Evolutionary conservation across 1,140 invertebrate species (phyloP), one percentile per base, ranked within the genome.

Genomic region (Pantala flavescens): DNA sequence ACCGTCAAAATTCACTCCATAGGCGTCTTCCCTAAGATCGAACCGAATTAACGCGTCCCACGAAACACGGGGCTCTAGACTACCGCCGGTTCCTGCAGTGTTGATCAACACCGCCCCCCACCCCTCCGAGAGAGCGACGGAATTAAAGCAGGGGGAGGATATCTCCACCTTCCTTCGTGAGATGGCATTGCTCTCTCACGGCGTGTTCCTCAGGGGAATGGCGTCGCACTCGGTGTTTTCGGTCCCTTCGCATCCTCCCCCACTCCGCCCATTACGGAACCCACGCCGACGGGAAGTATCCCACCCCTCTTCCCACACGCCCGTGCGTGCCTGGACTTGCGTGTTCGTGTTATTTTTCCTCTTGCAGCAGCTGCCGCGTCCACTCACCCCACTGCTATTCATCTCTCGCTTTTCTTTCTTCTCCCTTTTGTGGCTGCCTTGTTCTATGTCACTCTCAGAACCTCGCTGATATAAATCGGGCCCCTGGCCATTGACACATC

Each of bases 301-400:
- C 49, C 49, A 12, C 49, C 49, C 49, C 5, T 63, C 12, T 21
- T 12, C 49, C 5, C 16, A 12, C 49, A 63, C 49, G n/a, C 16
- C 16, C 49, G 49, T 63, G 49, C 49, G 49, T 63, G 49, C 49
- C 49, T 63, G 49, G 49, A 63, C 49, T 63, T 63, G 49, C 49
- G 49, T 63, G 49, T 63, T 21, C 49, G 14, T 63, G 14, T 63
- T 21, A 63, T 63, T 63, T 21, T 21, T 63, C 49, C 49, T 63
- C 49, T 63, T 63, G 49, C n/a, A 21, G 49, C 49, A 63, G 49
- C 49, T 63, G 49, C 49, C 49, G 49, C 49, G 49, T 63, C 49
- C n/a, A 3, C 49, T 19, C n/a, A 63, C 49, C 49, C n/a, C 49
- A 16, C 49, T 63, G 1, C 49, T 63, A 5, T 63, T 21, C 49